Percentiles rank a stretch among this genome's conserved stretches.
Evolutionary conservation across 2,113 vertebrate genomes (phyloP).

Genomic region (Baryphthengus martii): DNA sequence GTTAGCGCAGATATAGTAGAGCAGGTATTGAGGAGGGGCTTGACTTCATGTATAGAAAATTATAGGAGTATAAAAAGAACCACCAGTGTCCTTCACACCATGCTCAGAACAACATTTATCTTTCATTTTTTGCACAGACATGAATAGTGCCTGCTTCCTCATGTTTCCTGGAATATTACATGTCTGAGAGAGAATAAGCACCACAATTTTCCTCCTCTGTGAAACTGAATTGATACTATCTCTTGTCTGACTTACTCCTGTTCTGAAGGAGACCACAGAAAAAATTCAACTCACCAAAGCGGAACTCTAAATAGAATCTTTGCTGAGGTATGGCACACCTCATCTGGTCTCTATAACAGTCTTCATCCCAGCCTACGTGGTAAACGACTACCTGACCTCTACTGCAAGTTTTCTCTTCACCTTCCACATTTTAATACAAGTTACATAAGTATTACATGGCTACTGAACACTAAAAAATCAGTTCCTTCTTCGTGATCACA

Average conservation of each 20-base stretch:
- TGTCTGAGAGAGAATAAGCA: not conserved
- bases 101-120: not conserved
- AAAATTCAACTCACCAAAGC: not conserved
- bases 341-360: not conserved
- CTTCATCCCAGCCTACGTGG: not conserved
- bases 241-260: not conserved
- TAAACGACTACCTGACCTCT: not conserved
- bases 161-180: not conserved
- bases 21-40: not conserved
- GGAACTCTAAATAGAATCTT: not conserved
- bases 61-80: not conserved
- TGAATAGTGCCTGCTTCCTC: not conserved
- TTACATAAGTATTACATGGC: not conserved
- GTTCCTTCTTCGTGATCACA: not conserved
- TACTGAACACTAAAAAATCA: not conserved
- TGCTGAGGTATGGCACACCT: not conserved
- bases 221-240: not conserved
- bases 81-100: not conserved
- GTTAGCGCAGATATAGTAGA: not conserved
- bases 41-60: not conserved
- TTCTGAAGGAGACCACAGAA: not conserved
- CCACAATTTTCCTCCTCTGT: not conserved
- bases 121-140: not conserved
- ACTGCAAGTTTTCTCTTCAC: not conserved
- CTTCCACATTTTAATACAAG: not conserved